These are phyloP conservation scores for Acrobasis consociella DNA, from an alignment of 2,888 invertebrate genomes.

Conservation along the genomic window DNA sequence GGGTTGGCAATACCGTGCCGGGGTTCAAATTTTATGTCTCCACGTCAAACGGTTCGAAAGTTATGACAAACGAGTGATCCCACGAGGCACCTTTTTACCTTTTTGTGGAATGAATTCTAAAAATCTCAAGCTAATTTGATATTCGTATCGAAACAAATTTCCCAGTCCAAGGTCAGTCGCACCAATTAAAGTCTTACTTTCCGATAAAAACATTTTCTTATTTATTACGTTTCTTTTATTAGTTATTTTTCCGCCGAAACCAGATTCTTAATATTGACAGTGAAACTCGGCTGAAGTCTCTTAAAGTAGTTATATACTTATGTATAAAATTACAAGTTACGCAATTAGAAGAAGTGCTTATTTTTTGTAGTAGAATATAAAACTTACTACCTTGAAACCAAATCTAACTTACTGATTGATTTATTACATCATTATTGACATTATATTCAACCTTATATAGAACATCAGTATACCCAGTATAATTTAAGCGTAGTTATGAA, in stretches of 20 bases:
- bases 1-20: conserved; percentile 7
- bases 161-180: background rate
- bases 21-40: conserved; percentile 31
- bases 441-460: too few species aligned
- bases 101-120: conserved; percentile 21
- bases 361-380: too few species aligned
- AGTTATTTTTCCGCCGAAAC: too few species aligned
- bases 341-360: too few species aligned
- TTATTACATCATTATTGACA: too few species aligned
- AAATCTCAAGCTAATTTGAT: conserved; percentile 18
- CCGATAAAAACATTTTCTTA: background rate
- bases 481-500: too few species aligned
- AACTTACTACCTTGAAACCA: background rate
- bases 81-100: conserved; percentile 27
- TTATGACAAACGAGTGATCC: conserved; percentile 43
- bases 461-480: too few species aligned
- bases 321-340: too few species aligned
- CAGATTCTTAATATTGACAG: too few species aligned
- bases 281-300: too few species aligned
- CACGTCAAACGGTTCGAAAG: conserved; percentile 39
- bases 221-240: too few species aligned
- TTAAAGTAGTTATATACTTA: too few species aligned
- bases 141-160: background rate
- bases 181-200: background rate
- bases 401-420: background rate